Evolutionary conservation across 1,140 invertebrate species (phyloP).

Genomic region (Vollenhovia emeryi): DNA sequence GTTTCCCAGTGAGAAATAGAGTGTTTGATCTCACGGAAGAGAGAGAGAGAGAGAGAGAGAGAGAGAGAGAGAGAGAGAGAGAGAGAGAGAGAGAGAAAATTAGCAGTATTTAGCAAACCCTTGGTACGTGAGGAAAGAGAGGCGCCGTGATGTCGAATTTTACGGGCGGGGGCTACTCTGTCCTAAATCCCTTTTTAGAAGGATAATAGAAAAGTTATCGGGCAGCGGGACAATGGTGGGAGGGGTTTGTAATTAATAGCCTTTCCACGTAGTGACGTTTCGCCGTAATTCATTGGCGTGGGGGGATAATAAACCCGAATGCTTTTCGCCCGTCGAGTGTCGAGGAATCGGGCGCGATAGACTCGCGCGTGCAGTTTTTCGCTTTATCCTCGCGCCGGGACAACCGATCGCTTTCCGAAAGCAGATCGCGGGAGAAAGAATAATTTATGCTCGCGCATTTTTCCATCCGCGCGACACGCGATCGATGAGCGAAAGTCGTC

Average conservation of each 20-base stretch:
- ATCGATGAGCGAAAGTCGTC: constrained; percentile 30
- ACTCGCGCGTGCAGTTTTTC: not conserved
- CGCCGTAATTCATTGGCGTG: constrained; percentile 52
- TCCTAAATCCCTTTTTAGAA: constrained; percentile 73
- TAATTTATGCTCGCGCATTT: constrained; percentile 4
- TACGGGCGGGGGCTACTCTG: constrained; percentile 13
- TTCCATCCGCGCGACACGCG: not conserved
- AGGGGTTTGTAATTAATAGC: constrained; percentile 77
- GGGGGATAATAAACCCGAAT: constrained; percentile 35
- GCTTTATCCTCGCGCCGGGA: not conserved
- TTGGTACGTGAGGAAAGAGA: not conserved
- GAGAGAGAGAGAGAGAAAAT: not conserved
- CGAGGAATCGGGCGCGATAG: not conserved
- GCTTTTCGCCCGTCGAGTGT: constrained; percentile 25
- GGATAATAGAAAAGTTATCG: constrained; percentile 76
- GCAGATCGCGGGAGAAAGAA: not conserved
- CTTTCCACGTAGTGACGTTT: constrained; percentile 63
- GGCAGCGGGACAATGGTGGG: constrained; percentile 61
- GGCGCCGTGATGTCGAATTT: constrained; percentile 12
- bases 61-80: not conserved
- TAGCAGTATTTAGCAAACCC: not conserved
- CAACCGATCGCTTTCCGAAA: constrained; percentile 3
- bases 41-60: not conserved
- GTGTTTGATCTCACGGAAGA: not conserved
- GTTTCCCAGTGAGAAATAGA: constrained; percentile 15